Evolutionary conservation across 2,888 invertebrate species (phyloP).

Genomic region (Aradus depressus): DNA sequence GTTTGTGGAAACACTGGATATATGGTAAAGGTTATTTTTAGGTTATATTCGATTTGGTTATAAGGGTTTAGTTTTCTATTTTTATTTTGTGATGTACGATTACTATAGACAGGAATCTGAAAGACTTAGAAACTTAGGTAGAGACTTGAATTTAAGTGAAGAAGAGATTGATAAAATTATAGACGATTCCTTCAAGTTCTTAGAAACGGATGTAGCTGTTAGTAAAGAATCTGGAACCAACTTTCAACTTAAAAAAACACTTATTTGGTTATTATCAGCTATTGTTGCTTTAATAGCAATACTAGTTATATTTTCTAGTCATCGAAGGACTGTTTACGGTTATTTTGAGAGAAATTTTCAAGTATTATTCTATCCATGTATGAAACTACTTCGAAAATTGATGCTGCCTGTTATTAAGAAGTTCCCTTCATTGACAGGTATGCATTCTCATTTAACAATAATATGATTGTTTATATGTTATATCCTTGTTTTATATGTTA

Average conservation of each 20-base stretch:
- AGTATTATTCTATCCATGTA: conserved; percentile 68
- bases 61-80: too few species aligned
- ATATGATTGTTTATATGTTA: background rate
- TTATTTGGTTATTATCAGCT: conserved; percentile 10
- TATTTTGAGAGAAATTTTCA: conserved; percentile 60
- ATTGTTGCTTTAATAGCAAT: conserved; percentile 14
- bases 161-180: conserved; percentile 51
- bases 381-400: conserved; percentile 57
- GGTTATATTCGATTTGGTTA: too few species aligned
- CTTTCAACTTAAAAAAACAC: conserved; percentile 3
- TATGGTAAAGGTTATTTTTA: too few species aligned
- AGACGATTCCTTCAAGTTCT: conserved; percentile 43
- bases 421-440: conserved; percentile 64
- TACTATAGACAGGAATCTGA: conserved; percentile 40
- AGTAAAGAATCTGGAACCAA: conserved; percentile 13
- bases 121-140: conserved; percentile 47
- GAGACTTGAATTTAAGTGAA: conserved; percentile 47
- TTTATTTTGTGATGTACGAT: too few species aligned
- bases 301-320: conserved; percentile 39
- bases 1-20: too few species aligned
- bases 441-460: conserved; percentile 23
- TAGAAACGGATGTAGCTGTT: conserved; percentile 30
- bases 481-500: background rate
- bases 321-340: conserved; percentile 51
- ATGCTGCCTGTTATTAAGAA: conserved; percentile 63